Evolutionary conservation across 2,113 vertebrate genomes (phyloP).

Genomic region (Cinclus cinclus): DNA sequence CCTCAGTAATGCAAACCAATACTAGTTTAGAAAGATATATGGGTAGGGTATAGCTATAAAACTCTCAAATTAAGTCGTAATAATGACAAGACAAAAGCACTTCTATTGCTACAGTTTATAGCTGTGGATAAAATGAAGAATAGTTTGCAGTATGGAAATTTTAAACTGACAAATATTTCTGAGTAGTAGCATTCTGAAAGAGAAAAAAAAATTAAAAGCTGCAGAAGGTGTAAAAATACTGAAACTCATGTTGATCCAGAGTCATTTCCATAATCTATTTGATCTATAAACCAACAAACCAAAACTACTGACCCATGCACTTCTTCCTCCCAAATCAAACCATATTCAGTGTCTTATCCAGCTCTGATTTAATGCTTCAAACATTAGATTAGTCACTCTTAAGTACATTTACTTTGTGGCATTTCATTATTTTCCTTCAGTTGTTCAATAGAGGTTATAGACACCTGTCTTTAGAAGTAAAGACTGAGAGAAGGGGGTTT

Average conservation of each 20-base stretch:
- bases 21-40: background rate
- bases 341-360: background rate
- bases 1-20: background rate
- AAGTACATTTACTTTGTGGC: background rate
- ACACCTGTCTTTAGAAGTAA: background rate
- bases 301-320: background rate
- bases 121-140: background rate
- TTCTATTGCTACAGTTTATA: background rate
- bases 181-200: background rate
- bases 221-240: background rate
- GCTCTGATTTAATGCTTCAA: background rate
- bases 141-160: background rate
- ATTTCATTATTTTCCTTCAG: background rate
- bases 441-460: background rate
- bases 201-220: background rate
- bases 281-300: background rate
- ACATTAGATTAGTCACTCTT: background rate
- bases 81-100: background rate
- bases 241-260: background rate
- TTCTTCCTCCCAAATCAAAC: background rate
- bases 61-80: background rate
- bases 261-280: background rate
- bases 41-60: background rate
- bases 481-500: background rate
- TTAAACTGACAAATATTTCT: background rate